A percentile compares a stretch with the other conserved stretches of the same genome.
These are phyloP conservation scores for Blomia tropicalis DNA, from an alignment of 2,888 invertebrate genomes.

Conservation along the genomic window DNA sequence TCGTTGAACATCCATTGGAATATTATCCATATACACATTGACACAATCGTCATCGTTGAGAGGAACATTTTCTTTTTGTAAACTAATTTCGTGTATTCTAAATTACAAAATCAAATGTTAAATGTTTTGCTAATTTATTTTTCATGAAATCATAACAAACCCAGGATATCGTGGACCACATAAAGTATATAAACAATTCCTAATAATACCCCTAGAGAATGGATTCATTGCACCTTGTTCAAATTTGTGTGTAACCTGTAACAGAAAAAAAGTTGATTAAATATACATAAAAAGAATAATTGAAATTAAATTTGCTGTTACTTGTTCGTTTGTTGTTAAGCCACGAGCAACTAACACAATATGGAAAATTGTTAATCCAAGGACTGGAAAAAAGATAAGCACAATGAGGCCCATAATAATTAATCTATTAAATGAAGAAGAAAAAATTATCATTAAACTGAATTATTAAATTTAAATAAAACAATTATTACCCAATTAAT, in stretches of 20 bases:
- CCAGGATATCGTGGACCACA: conserved; percentile 95
- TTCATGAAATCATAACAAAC: conserved; percentile 39
- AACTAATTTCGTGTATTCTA: not conserved
- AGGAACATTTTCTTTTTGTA: not conserved
- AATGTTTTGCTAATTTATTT: not conserved
- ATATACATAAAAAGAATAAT: not conserved
- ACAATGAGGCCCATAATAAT: conserved; percentile 64
- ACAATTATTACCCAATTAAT: conserved; percentile 42
- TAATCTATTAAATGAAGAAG: not conserved
- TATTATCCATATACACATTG: not conserved
- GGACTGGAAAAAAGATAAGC: conserved; percentile 82
- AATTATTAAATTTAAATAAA: conserved; percentile 2
- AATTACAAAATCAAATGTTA: not conserved
- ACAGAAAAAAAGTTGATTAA: conserved; percentile 14
- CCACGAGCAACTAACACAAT: conserved; percentile 89
- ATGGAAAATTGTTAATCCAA: conserved; percentile 94
- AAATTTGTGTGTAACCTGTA: conserved; percentile 85
- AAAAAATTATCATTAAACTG: not conserved
- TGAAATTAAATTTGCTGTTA: conserved; percentile 29
- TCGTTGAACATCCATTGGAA: not conserved
- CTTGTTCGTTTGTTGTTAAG: conserved; percentile 95
- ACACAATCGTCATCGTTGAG: not conserved
- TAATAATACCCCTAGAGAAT: conserved; percentile 84
- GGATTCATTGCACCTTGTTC: conserved; percentile 97
- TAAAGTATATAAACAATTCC: conserved; percentile 84